phyloP scores from a whole-genome alignment of 2,888 invertebrate species.

The Tetragonisca angustula region DNA sequence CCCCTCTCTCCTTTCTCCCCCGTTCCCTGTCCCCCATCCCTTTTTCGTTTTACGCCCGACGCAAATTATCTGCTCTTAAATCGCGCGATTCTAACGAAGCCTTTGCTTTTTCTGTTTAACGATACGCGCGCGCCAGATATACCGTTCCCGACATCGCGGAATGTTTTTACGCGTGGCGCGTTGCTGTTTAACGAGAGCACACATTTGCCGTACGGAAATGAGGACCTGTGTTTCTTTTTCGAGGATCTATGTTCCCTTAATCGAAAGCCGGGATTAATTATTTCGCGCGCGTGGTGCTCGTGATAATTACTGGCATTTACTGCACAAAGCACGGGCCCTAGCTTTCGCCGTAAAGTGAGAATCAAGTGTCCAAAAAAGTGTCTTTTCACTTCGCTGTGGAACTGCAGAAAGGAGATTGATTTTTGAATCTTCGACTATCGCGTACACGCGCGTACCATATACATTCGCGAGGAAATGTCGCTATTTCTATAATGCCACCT shows the following conservation, averaged over 20 bases:
- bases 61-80: constrained; percentile 55
- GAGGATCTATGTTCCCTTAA: background rate
- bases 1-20: background rate
- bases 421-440: background rate
- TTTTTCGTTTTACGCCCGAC: background rate
- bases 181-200: constrained; percentile 15
- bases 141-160: background rate
- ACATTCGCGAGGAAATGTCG: background rate
- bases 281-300: background rate
- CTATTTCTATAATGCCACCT: background rate
- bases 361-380: background rate
- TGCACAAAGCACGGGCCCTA: background rate
- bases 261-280: constrained; percentile 29
- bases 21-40: background rate
- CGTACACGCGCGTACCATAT: background rate
- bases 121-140: constrained; percentile 3
- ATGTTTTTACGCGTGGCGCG: constrained; percentile 33
- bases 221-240: background rate
- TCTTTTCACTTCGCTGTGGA: background rate
- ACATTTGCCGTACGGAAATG: constrained; percentile 17
- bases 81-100: constrained; percentile 40
- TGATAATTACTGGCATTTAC: background rate
- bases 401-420: background rate
- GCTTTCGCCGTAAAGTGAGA: no score
- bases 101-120: constrained; percentile 38